Evolutionary conservation across 1,140 invertebrate genomes (phyloP), one percentile per base, ranked within the genome.

Genomic region (Arion vulgaris): DNA sequence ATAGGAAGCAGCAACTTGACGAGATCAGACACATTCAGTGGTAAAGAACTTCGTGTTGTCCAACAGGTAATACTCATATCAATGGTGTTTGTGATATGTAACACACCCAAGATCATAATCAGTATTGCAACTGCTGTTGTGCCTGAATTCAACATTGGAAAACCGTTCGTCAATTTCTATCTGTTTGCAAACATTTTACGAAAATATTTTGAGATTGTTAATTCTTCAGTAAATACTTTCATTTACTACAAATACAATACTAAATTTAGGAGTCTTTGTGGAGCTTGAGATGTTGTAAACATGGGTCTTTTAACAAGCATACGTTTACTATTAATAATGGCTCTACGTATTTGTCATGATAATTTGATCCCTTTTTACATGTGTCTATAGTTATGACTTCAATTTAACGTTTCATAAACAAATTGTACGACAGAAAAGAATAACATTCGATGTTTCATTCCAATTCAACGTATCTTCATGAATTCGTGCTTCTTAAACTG

Each of bases 31-130:
- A 38, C 5, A 71, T 36, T 36, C 15, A 9, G 17, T 15, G 69
- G 69, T 9, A 71, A 71, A 71, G 69, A 71, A 34, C 28, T 71
- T 36, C 69, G 38, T 19, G 69, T 71, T 2, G 69, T 71, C 26
- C 2, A 28, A 39, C 73, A 75, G n/a, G 73, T 75, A 39, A 15
- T 75, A 15, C 23, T 75, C 17, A 78, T 78, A 11, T 78, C 23
- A 5, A 4, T 66, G 9, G 49, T 78, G 4, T 78, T 19, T 39
- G 36, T 53, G 2, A 28, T 78, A 7, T 38, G 49, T 36, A 78
- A 57, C 49, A 78, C 53, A 41, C 75, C 75, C 4, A 57, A 38
- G 34, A 71, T 71, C 7, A 23, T 71, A 11, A 36, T 71, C 7
- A 71, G 38, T 32, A 17, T 36, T 71, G 69, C 32, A 5, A n/a